phyloP scores from a whole-genome alignment of 2,113 vertebrate genomes.

The Mohoua ochrocephala region DNA sequence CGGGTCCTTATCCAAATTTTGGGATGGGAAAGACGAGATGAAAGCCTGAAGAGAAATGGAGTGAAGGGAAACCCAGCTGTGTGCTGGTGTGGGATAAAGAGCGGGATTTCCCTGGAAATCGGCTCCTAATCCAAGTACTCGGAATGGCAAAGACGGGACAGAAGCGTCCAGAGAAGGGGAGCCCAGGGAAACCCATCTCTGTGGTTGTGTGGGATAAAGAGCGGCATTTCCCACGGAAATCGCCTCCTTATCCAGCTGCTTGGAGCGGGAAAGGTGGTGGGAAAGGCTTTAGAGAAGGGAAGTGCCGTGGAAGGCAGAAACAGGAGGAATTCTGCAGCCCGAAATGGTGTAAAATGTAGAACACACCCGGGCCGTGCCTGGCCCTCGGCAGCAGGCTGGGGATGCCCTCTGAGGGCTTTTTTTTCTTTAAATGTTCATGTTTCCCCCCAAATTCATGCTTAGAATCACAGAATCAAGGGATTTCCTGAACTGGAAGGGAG shows the following conservation, averaged over 20 bases:
- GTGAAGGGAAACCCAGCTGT: accelerated
- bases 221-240: not conserved
- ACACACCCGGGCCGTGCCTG: accelerated
- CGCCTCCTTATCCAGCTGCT: accelerated
- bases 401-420: accelerated
- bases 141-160: not conserved
- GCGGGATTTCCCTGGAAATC: accelerated
- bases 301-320: not conserved
- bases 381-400: not conserved
- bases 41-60: not conserved
- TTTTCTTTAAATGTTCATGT: not conserved
- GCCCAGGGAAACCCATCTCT: accelerated
- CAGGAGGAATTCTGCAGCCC: not conserved
- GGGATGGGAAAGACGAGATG: too few relatives aligned
- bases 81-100: not conserved
- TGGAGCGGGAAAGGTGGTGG: not conserved
- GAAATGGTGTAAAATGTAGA: accelerated
- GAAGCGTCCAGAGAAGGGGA: not conserved
- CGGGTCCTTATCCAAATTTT: accelerated
- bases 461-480: accelerated
- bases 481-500: not conserved
- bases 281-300: not conserved
- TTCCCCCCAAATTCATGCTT: accelerated
- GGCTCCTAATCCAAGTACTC: accelerated
- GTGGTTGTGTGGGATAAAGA: not conserved